Evolutionary conservation across 1,140 invertebrate genomes (phyloP), one percentile per base, ranked within the genome.

Genomic region (Choristoneura fumiferana): DNA sequence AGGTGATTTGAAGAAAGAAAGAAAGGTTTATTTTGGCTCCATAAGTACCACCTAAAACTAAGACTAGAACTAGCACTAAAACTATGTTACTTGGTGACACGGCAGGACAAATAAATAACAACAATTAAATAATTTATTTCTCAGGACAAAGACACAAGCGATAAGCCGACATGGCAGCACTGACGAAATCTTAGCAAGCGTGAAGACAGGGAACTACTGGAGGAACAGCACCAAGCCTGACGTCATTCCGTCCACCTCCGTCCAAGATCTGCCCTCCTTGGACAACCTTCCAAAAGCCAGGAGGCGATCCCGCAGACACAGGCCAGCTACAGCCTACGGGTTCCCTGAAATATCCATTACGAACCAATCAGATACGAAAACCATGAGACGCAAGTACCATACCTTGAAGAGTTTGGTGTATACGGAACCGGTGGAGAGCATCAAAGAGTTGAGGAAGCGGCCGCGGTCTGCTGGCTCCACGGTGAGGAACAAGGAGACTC

Each of bases 331-430:
- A 0, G 72, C 76, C 0, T 74, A 87, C 35, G 82, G 82, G 0
- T 87, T 81, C 58, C 85, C 85, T 59, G 85, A 88, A 69, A 85
- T 88, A 60, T 80, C 81, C 13, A 79, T 88, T 55, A 84, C 83
- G 2, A 77, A 76, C 29, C 77, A 81, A 57, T 75, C 78, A 4
- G 83, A 88, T 55, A 67, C 71, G 2, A 86, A 85, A 66, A 83
- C 79, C 4, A 74, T 84, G 57, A 71, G 83, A 33, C 57, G 72
- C 13, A 88, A 88, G 45, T 88, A 88, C 40, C 85, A 88, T 34
- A 88, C 84, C 0, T 40, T 88, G 55, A 85, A 74, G 63, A 85
- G 73, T 55, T 54, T 87, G 49, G 85, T 88, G 33, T 87, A 87
- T 29, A 81, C 76, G 0, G 85, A 88, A 8, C 79, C 81, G 3